Conservation (phyloP, 1,140 invertebrate species). For the Hypothenemus hampei region DNA sequence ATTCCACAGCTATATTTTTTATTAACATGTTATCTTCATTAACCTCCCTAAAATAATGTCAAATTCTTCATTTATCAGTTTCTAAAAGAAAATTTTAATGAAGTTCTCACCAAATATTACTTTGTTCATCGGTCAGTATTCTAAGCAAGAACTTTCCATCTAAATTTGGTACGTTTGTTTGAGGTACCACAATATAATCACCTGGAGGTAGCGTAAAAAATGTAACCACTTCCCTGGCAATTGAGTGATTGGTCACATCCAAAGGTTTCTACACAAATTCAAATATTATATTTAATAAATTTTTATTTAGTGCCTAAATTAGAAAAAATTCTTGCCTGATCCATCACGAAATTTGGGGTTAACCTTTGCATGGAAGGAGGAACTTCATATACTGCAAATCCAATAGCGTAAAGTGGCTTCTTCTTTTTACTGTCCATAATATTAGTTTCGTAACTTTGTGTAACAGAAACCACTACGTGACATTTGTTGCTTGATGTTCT, state of each 20-base stretch:
- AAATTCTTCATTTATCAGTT: too few relatives aligned
- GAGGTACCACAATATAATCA: slow-evolving; percentile 73
- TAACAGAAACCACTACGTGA: slow-evolving; percentile 69
- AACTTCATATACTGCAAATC: slow-evolving; percentile 68
- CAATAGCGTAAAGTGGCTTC: slow-evolving; percentile 54
- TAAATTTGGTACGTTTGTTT: slow-evolving; percentile 63
- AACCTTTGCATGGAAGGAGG: slow-evolving; percentile 57
- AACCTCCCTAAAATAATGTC: slow-evolving; percentile 55
- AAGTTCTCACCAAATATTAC: slow-evolving; percentile 61
- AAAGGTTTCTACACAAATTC: slow-evolving; percentile 53
- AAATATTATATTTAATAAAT: slow-evolving; percentile 2
- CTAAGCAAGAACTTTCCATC: slow-evolving; percentile 67
- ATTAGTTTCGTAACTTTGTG: slow-evolving; percentile 61
- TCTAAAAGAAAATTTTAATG: too few relatives aligned
- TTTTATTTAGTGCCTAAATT: neutral
- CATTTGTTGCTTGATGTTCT: slow-evolving; percentile 57
- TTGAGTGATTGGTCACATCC: slow-evolving; percentile 63
- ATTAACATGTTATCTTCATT: slow-evolving; percentile 72
- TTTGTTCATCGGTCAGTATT: slow-evolving; percentile 67
- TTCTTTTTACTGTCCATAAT: slow-evolving; percentile 46
- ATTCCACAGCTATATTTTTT: slow-evolving; percentile 58
- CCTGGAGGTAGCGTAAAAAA: slow-evolving; percentile 72
- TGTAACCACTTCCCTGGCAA: slow-evolving; percentile 66
- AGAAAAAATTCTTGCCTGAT: slow-evolving; percentile 48
- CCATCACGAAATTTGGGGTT: slow-evolving; percentile 57